Percentiles rank a stretch among this genome's conserved stretches.
Evolutionary conservation across 2,113 vertebrate genomes (phyloP).

Genomic region (Struthio camelus): DNA sequence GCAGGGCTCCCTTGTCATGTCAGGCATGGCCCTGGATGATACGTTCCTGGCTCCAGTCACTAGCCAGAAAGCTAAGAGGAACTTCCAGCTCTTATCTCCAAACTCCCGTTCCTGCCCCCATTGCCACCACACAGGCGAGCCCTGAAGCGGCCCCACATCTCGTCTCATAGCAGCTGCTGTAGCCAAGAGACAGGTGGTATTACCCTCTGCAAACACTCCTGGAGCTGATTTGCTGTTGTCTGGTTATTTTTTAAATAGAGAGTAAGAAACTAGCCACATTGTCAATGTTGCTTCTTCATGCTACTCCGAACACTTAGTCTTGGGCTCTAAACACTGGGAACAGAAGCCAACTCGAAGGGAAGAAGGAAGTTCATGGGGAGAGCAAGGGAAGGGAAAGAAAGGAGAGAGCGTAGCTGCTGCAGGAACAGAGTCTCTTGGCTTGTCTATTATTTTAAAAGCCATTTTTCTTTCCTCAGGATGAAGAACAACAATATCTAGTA

Average conservation of each 20-base stretch:
- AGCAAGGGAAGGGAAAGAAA: not conserved
- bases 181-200: constrained; percentile 42
- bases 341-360: not conserved
- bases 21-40: not conserved
- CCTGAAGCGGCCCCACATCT: constrained; percentile 5
- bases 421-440: not conserved
- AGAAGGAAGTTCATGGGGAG: not conserved
- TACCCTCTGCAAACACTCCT: not conserved
- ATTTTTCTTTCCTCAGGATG: not conserved
- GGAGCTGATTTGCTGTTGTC: constrained; percentile 33
- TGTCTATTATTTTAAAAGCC: not conserved
- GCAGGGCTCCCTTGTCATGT: not conserved
- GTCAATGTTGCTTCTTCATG: not conserved
- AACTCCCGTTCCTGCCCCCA: not conserved
- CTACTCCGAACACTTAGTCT: constrained; percentile 36
- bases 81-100: not conserved
- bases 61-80: not conserved
- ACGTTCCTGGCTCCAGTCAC: constrained; percentile 1
- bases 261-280: not conserved
- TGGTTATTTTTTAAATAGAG: constrained; percentile 62
- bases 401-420: not conserved
- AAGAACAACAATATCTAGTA: not conserved
- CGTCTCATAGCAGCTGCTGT: not conserved
- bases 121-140: not conserved
- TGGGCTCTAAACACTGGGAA: not conserved